Evolutionary conservation across 2,113 vertebrate genomes (phyloP), one percentile per base, ranked within the genome.

Genomic region (Sitta europaea): DNA sequence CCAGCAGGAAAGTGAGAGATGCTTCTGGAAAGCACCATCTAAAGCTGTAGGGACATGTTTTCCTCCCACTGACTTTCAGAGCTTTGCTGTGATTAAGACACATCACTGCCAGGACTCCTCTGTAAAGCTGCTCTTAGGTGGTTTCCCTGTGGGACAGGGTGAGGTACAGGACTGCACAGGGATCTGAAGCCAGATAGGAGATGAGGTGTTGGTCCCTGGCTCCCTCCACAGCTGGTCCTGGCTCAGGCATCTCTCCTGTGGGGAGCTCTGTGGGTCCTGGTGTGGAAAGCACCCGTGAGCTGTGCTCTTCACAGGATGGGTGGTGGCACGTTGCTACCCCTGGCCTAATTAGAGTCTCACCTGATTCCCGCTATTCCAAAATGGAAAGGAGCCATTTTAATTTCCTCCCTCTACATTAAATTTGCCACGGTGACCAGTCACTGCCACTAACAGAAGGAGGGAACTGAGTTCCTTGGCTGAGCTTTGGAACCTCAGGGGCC

Each of bases 31-130:
- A 91, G 61, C 84, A 90, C 84, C 20, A 1, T 31, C 61, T 81
- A 54, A 90, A 87, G 77, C 87, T 90, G 96, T 82, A 87, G 70
- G 61, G 91, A 96, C 96, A 62, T 5, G 65, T 90, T 85, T 82
- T 86, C 94, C 90, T 95, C 94, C 87, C 92, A 85, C 90, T 78
- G 85, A 48, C 77, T 89, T 71, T 55, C 38, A 92, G 57, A 82
- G 53, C 74, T 72, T 31, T 68, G 74, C 40, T 23, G 65, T 72
- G 70, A 93, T 96, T 90, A 91, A 93, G 70, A 59, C 55, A 31
- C 28, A 18, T 31, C 28, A 3, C 35, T 94, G 84, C 84, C 93
- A 95, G 84, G 68, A 20, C 53, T 90, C 40, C 76, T 42, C 53
- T 13, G 35, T 12, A 53, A 48, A 75, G 78, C 78, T 90, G 78